Conservation (phyloP, 2,888 invertebrate genomes). For the Lacanobia oleracea region DNA sequence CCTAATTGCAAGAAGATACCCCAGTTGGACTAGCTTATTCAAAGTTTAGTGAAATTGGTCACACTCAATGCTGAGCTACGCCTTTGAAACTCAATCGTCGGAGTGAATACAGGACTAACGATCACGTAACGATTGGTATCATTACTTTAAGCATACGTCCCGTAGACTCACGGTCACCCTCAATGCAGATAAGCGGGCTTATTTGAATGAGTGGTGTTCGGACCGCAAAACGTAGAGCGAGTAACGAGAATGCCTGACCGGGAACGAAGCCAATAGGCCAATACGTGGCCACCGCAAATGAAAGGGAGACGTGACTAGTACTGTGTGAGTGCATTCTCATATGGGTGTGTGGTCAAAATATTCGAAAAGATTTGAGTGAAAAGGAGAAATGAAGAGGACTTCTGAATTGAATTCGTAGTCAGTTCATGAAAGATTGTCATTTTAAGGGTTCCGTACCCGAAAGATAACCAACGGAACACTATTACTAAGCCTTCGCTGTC, state of each 20-base stretch:
- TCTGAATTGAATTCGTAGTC: background rate
- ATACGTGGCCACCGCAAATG: slow-evolving; percentile 73
- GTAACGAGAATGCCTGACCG: slow-evolving; percentile 66
- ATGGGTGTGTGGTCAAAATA: slow-evolving; percentile 28
- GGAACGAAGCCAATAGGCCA: slow-evolving; percentile 66
- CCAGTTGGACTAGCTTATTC: slow-evolving; percentile 6
- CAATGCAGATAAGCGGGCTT: slow-evolving; percentile 72
- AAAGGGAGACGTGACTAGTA: slow-evolving; percentile 73
- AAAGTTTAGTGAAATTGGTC: slow-evolving; percentile 38
- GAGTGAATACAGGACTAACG: slow-evolving; percentile 42
- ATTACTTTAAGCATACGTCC: slow-evolving; percentile 47
- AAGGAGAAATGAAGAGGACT: background rate
- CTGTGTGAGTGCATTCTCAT: slow-evolving; percentile 44
- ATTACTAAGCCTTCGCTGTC: too few species aligned
- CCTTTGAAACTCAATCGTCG: slow-evolving; percentile 32
- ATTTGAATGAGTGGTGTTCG: slow-evolving; percentile 76
- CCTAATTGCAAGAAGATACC: slow-evolving; percentile 36
- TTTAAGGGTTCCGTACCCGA: too few species aligned
- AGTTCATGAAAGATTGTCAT: background rate
- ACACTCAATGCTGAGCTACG: slow-evolving; percentile 29
- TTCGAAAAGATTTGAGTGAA: slow-evolving; percentile 6
- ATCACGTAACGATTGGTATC: slow-evolving; percentile 49
- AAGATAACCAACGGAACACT: too few species aligned
- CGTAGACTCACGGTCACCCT: slow-evolving; percentile 51
- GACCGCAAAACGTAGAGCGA: slow-evolving; percentile 75